Percentiles rank a stretch among this genome's conserved stretches.
Evolutionary conservation across 2,797 vertebrate species (phyloP).

Genomic region (Alauda arvensis): DNA sequence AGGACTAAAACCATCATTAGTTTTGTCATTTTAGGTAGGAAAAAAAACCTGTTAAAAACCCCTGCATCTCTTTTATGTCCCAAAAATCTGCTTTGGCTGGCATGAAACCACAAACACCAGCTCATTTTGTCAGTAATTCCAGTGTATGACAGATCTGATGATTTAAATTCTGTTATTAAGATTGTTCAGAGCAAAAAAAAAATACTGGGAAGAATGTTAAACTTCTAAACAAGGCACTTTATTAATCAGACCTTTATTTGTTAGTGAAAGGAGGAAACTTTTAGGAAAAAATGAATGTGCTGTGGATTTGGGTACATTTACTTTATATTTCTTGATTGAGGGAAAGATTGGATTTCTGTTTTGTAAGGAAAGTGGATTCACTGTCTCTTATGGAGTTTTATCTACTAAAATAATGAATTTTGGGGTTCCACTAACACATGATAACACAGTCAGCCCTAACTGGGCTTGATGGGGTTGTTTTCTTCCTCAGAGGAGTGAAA

Average conservation of each 20-base stretch:
- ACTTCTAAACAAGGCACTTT: background rate
- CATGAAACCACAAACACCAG: background rate
- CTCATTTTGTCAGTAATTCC: background rate
- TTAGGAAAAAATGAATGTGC: background rate
- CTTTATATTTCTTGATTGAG: background rate
- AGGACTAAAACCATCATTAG: background rate
- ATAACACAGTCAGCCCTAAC: background rate
- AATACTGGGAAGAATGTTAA: background rate
- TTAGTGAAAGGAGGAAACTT: background rate
- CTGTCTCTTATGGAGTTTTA: background rate
- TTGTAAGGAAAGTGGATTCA: background rate
- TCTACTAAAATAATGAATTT: background rate
- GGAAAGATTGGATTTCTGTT: background rate
- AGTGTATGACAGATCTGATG: background rate
- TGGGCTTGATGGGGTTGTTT: background rate
- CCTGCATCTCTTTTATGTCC: background rate
- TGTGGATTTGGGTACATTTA: background rate
- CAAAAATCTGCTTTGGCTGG: background rate
- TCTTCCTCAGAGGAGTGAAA: background rate
- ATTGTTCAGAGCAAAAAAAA: background rate
- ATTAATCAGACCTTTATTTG: background rate
- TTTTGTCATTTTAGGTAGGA: conserved; percentile 1
- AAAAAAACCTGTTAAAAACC: background rate
- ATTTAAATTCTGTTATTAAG: background rate
- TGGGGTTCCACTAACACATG: rapidly evolving